phyloP scores from a whole-genome alignment of 2,113 vertebrate genomes.

The Lophotis ruficrista region DNA sequence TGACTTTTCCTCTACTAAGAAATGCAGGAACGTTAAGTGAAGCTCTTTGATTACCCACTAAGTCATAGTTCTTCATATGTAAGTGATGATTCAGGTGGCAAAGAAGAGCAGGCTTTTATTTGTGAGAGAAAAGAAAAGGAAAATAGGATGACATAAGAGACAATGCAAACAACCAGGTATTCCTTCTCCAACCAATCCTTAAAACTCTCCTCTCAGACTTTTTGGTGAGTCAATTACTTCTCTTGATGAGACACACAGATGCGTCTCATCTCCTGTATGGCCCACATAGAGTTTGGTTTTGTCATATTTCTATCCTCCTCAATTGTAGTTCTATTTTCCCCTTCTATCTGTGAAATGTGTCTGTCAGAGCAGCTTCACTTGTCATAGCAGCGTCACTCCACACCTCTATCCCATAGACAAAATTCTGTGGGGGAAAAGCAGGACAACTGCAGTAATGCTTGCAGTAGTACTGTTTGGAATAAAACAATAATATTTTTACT shows the following conservation, averaged over 20 bases:
- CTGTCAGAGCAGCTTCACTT: not conserved
- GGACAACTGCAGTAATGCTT: not conserved
- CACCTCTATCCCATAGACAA: not conserved
- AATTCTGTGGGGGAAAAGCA: not conserved
- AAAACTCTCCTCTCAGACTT: not conserved
- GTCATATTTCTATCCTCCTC: not conserved
- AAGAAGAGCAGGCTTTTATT: not conserved
- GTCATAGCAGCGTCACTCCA: not conserved
- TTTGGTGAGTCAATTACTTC: not conserved
- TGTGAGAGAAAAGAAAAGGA: not conserved
- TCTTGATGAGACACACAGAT: not conserved
- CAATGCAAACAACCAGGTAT: not conserved
- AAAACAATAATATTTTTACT: conserved; percentile 37
- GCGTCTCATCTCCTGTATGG: fast-evolving
- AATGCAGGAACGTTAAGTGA: not conserved
- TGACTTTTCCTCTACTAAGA: not conserved
- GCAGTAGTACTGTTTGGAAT: not conserved
- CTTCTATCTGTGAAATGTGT: not conserved
- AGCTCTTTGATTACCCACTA: not conserved
- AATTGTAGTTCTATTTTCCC: not conserved
- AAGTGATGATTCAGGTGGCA: not conserved
- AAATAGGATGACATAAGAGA: not conserved
- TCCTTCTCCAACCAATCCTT: not conserved
- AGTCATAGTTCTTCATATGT: not conserved
- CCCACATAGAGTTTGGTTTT: fast-evolving